Conservation (phyloP, 92 coral and sea anemone genomes). For the Virgularia gustaviana region DNA sequence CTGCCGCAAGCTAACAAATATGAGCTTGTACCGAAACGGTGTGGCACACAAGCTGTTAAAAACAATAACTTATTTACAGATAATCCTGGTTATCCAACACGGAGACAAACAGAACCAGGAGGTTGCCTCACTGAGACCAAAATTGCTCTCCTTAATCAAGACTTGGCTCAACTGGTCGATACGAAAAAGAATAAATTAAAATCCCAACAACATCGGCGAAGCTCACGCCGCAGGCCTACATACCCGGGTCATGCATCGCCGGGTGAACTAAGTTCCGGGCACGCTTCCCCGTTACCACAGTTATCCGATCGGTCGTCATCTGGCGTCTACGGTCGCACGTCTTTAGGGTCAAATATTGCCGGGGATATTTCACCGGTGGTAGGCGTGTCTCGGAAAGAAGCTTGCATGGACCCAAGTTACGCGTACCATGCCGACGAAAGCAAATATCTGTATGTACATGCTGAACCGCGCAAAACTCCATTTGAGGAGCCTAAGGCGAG, state of each 20-base stretch:
- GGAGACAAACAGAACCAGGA: conserved; percentile 95
- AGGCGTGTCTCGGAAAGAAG: not conserved
- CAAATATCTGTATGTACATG: conserved; percentile 57
- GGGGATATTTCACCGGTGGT: conserved; percentile 17
- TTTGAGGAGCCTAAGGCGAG: conserved; percentile 55
- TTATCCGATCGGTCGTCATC: too few species aligned
- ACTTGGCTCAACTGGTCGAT: conserved; percentile 14
- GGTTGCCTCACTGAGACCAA: conserved; percentile 56
- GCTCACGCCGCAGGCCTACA: conserved; percentile 5
- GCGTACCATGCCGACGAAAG: conserved; percentile 74
- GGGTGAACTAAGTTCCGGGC: conserved; percentile 15
- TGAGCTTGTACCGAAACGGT: too few species aligned
- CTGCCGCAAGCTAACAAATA: conserved; percentile 20
- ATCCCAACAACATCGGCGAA: conserved; percentile 30
- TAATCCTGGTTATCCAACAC: conserved; percentile 64
- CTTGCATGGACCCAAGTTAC: conserved; percentile 28
- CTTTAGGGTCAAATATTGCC: too few species aligned
- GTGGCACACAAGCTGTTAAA: conserved; percentile 28
- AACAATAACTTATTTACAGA: conserved; percentile 43
- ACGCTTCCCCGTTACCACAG: not conserved
- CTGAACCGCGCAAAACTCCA: conserved; percentile 68
- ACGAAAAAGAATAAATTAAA: not conserved
- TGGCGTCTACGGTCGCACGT: too few species aligned
- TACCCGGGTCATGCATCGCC: conserved; percentile 19
- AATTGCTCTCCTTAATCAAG: conserved; percentile 5